Percentiles rank a stretch among this genome's conserved stretches.
Conservation (phyloP, 2,797 vertebrate genomes). For the Pterois miles region DNA sequence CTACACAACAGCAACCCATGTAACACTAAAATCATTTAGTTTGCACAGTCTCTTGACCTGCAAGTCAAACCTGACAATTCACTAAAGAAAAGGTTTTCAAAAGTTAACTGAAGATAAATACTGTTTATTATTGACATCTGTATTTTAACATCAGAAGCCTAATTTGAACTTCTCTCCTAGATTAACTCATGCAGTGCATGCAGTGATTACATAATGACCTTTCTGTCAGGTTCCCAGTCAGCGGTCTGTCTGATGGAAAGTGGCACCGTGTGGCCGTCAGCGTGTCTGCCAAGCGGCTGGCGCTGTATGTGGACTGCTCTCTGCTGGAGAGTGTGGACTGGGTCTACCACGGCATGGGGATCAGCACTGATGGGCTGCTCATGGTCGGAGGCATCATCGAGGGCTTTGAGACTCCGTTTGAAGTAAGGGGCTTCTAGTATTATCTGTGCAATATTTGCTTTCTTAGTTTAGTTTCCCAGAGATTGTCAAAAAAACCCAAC, state of each 20-base stretch:
- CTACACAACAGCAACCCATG: neutral
- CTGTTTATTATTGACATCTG: neutral
- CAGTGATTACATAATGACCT: constrained; percentile 1
- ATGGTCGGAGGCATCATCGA: constrained; percentile 87
- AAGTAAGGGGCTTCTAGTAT: constrained; percentile 75
- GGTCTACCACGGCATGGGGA: constrained; percentile 83
- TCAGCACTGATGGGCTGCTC: constrained; percentile 84
- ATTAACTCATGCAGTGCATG: neutral
- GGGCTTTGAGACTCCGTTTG: constrained; percentile 88
- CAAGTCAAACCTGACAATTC: neutral
- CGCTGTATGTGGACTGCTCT: constrained; percentile 87
- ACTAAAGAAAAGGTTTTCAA: neutral
- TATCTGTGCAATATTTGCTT: neutral
- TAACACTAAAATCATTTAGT: neutral
- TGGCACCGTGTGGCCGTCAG: constrained; percentile 88
- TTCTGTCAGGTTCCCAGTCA: constrained; percentile 85
- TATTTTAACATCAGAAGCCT: neutral
- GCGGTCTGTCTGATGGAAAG: constrained; percentile 81
- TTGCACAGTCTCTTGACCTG: neutral
- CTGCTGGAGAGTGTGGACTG: constrained; percentile 89
- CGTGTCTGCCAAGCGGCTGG: constrained; percentile 82
- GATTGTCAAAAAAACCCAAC: constrained; percentile 9
- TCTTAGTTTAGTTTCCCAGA: neutral
- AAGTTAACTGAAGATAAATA: neutral
- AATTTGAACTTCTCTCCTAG: neutral